Conservation (phyloP, 2,113 vertebrate species). For the Microtus montanus region DNA sequence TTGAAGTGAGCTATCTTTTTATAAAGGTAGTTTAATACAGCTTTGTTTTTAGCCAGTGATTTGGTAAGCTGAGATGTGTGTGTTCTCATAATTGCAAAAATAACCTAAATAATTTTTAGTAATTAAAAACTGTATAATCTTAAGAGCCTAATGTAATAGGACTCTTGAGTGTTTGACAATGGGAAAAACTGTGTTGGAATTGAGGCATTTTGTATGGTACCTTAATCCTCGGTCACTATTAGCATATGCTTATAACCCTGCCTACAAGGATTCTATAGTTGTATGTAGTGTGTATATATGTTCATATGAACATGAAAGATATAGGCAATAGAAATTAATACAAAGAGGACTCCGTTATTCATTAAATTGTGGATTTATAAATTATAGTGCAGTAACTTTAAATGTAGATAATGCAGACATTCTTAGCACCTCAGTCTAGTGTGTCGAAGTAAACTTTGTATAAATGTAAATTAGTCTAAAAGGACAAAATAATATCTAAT, state of each 20-base stretch:
- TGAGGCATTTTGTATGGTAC: slow-evolving; percentile 73
- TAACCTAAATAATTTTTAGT: slow-evolving; percentile 70
- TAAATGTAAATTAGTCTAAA: slow-evolving; percentile 92
- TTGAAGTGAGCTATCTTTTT: slow-evolving; percentile 49
- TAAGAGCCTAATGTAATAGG: slow-evolving; percentile 62
- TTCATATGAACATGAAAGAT: slow-evolving; percentile 72
- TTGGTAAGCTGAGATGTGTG: slow-evolving; percentile 64
- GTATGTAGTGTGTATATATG: slow-evolving; percentile 80
- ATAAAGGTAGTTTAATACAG: slow-evolving; percentile 56
- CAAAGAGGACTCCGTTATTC: slow-evolving; percentile 81
- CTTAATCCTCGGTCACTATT: slow-evolving; percentile 75
- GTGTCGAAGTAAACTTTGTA: slow-evolving; percentile 85
- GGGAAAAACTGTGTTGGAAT: slow-evolving; percentile 76
- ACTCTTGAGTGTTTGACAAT: slow-evolving; percentile 66
- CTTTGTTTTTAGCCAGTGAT: slow-evolving; percentile 65
- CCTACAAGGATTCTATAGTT: slow-evolving; percentile 76
- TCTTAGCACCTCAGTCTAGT: slow-evolving; percentile 81
- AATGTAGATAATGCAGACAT: slow-evolving; percentile 82
- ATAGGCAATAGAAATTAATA: slow-evolving; percentile 68
- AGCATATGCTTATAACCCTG: slow-evolving; percentile 70
- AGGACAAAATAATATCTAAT: slow-evolving; percentile 88
- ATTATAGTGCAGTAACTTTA: slow-evolving; percentile 84
- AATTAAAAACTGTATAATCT: slow-evolving; percentile 73
- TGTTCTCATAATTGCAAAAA: slow-evolving; percentile 77
- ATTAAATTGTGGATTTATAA: slow-evolving; percentile 78